Evolutionary conservation across 2,888 invertebrate genomes (phyloP).

Genomic region (Entomobrya multifasciata): DNA sequence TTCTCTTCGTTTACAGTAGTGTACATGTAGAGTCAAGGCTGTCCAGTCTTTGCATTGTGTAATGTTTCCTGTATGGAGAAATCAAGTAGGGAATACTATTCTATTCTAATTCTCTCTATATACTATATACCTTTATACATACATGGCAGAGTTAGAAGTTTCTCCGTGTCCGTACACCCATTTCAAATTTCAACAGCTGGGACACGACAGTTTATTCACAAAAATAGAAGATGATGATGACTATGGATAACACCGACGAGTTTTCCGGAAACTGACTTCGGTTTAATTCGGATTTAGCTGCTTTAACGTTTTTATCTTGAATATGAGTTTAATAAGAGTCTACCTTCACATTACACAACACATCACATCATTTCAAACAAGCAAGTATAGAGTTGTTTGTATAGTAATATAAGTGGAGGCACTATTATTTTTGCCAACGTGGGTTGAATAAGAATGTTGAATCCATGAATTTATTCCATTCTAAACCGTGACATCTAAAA

Average conservation of each 20-base stretch:
- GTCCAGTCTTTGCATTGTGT: neutral
- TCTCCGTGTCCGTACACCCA: no score
- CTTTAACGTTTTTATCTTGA: neutral
- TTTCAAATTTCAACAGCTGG: constrained; percentile 64
- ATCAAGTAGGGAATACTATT: neutral
- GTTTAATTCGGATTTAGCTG: constrained; percentile 34
- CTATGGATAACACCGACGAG: neutral
- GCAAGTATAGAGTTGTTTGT: no score
- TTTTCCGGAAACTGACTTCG: constrained; percentile 48
- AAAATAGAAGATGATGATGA: constrained; percentile 39
- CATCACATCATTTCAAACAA: neutral
- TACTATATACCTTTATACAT: neutral
- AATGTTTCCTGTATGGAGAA: neutral
- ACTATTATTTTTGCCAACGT: constrained; percentile 27
- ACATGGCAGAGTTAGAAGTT: neutral
- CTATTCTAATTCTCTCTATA: neutral
- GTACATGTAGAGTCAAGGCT: constrained; percentile 47
- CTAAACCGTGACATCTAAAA: neutral
- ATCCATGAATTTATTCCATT: constrained; percentile 19
- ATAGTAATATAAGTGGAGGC: no score
- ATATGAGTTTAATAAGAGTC: neutral
- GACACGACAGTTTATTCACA: constrained; percentile 31
- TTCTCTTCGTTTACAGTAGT: neutral
- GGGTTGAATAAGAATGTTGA: no score
- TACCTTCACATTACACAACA: neutral